A percentile compares a stretch with the other conserved stretches of the same genome.
Evolutionary conservation across 2,888 invertebrate genomes (phyloP).

Genomic region (Selenia dentaria): DNA sequence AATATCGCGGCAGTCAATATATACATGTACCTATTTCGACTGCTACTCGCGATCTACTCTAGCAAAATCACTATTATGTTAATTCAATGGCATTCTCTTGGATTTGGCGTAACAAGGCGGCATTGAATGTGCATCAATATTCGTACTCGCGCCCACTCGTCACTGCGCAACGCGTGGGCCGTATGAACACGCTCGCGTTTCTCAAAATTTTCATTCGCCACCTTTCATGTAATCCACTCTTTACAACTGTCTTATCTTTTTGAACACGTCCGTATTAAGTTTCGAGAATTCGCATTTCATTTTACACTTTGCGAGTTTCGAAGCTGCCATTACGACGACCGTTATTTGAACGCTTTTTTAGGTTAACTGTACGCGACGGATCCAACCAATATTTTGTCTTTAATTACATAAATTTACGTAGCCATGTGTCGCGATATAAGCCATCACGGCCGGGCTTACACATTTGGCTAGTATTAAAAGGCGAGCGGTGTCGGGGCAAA

Average conservation of each 20-base stretch:
- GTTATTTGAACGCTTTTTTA: conserved; percentile 43
- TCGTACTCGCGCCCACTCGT: conserved; percentile 65
- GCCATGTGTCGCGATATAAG: conserved; percentile 60
- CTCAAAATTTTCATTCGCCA: conserved; percentile 58
- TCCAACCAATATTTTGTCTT: conserved; percentile 56
- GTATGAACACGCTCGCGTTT: conserved; percentile 49
- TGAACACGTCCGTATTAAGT: conserved; percentile 48
- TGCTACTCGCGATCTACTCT: conserved; percentile 35
- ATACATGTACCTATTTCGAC: too few species aligned
- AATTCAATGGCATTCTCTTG: conserved; percentile 50
- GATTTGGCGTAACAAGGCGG: conserved; percentile 55
- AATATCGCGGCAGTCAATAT: conserved; percentile 17
- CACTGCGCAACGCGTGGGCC: conserved; percentile 9
- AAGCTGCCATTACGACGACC: conserved; percentile 44
- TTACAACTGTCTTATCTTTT: conserved; percentile 50
- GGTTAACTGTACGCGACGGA: conserved; percentile 51
- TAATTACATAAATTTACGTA: conserved; percentile 66
- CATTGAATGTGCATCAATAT: conserved; percentile 58
- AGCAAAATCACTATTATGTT: conserved; percentile 40
- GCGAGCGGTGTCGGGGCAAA: conserved; percentile 48
- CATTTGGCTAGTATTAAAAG: conserved; percentile 61
- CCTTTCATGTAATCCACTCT: conserved; percentile 52
- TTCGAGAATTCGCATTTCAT: conserved; percentile 41
- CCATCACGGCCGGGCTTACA: conserved; percentile 57
- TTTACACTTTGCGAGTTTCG: conserved; percentile 27